Conservation (phyloP, 2,113 vertebrate genomes). For the Piprites chloris region DNA sequence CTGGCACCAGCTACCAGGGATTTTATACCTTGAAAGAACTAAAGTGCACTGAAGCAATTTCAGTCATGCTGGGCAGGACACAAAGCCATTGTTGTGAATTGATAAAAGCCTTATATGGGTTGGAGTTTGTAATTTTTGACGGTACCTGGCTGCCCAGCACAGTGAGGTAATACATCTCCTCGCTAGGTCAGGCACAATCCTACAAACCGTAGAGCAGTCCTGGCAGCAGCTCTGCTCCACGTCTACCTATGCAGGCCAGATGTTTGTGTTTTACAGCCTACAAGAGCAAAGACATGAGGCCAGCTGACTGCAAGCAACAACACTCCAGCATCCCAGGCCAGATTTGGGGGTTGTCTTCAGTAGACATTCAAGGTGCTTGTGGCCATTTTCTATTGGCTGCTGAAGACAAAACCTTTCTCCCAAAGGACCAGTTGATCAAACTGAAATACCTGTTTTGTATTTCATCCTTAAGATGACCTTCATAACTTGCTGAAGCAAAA, state of each 20-base stretch:
- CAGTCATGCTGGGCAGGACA: neutral
- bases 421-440: neutral
- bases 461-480: neutral
- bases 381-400: neutral
- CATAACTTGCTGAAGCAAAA: neutral
- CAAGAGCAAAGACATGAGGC: neutral
- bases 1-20: rapidly evolving
- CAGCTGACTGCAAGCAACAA: neutral
- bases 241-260: neutral
- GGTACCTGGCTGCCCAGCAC: neutral
- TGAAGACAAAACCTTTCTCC: neutral
- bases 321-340: neutral
- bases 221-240: neutral
- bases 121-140: neutral
- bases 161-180: neutral
- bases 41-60: neutral
- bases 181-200: neutral
- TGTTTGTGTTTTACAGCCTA: neutral
- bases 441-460: neutral
- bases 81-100: neutral
- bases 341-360: neutral
- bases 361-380: neutral
- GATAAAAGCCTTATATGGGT: neutral
- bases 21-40: neutral
- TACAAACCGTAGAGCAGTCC: neutral